phyloP scores from a whole-genome alignment of 2,888 invertebrate species.

The Vesta saturnalis region DNA sequence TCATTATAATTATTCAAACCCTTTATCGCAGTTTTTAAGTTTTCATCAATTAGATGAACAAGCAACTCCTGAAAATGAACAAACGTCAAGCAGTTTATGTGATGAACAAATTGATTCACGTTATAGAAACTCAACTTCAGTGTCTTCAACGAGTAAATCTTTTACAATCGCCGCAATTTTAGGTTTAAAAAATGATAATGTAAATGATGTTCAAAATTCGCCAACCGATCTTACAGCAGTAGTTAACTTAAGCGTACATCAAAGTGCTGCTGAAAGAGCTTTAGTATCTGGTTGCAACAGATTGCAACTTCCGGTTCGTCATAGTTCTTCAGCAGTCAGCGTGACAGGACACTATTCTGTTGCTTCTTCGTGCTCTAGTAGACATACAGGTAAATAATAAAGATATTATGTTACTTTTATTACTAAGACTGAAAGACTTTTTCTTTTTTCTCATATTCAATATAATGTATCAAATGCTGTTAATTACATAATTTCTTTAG shows the following conservation, averaged over 20 bases:
- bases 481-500: neutral
- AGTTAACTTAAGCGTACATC: slow-evolving; percentile 68
- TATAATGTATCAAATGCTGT: too few relatives aligned
- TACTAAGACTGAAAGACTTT: neutral
- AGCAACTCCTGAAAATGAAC: slow-evolving; percentile 51
- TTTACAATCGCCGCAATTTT: slow-evolving; percentile 91
- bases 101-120: slow-evolving; percentile 56
- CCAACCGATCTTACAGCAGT: slow-evolving; percentile 53
- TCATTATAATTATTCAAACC: slow-evolving; percentile 60
- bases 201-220: slow-evolving; percentile 37
- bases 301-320: slow-evolving; percentile 57
- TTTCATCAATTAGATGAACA: slow-evolving; percentile 58
- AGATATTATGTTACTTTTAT: slow-evolving; percentile 14
- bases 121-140: slow-evolving; percentile 54
- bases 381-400: slow-evolving; percentile 42
- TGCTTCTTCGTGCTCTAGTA: slow-evolving; percentile 43
- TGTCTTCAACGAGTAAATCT: slow-evolving; percentile 62
- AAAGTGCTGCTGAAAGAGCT: slow-evolving; percentile 49
- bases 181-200: slow-evolving; percentile 69
- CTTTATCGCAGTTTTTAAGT: slow-evolving; percentile 58
- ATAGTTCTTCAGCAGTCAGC: slow-evolving; percentile 47
- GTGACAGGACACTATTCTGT: slow-evolving; percentile 53
- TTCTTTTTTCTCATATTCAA: neutral
- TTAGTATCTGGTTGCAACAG: slow-evolving; percentile 55
- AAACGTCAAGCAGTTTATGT: slow-evolving; percentile 49